Conservation (phyloP, 2,113 vertebrate species). For the Microtus richardsoni region DNA sequence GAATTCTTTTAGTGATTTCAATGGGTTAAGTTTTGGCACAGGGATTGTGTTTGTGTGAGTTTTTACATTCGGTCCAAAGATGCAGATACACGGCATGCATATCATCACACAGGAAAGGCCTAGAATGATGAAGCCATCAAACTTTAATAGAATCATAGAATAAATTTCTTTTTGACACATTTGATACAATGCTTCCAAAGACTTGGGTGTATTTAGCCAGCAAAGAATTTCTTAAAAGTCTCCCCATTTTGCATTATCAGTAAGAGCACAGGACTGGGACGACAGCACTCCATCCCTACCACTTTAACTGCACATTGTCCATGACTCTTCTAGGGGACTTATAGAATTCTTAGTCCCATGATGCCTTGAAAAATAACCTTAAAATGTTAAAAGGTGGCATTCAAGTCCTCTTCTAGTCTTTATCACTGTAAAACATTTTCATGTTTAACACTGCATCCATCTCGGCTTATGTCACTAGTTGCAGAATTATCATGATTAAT, state of each 20-base stretch:
- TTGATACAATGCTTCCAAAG: slow-evolving; percentile 46
- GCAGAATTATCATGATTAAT: not conserved
- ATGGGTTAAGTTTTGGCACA: not conserved
- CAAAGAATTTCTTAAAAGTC: not conserved
- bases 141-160: slow-evolving; percentile 17
- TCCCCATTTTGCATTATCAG: not conserved
- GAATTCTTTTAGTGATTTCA: not conserved
- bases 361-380: not conserved
- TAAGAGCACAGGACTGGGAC: not conserved
- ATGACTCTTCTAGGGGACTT: not conserved
- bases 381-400: not conserved
- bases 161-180: slow-evolving; percentile 43
- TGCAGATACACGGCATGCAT: not conserved
- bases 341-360: slow-evolving; percentile 2
- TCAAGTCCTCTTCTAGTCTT: slow-evolving; percentile 11
- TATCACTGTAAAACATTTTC: not conserved
- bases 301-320: slow-evolving; percentile 44
- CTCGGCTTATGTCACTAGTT: not conserved
- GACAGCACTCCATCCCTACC: not conserved
- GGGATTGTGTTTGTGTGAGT: not conserved
- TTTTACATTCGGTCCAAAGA: slow-evolving; percentile 34
- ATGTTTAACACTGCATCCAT: not conserved
- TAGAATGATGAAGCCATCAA: slow-evolving; percentile 44
- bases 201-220: slow-evolving; percentile 45
- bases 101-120: not conserved